Base-by-base conservation (phyloP, 2,888 invertebrate species). In the Netelia melanura region DNA sequence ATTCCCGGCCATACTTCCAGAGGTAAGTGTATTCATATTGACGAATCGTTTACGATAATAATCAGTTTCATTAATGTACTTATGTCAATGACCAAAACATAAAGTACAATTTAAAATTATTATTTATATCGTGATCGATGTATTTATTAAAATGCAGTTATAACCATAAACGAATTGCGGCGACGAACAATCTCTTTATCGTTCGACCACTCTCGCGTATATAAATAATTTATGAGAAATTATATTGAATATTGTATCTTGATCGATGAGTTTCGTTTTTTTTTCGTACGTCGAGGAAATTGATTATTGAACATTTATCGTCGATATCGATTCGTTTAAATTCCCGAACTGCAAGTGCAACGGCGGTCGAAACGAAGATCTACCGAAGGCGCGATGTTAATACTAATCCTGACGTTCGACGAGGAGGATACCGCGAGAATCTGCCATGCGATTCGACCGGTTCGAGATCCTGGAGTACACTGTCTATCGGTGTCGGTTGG, bases 391-490 rank as follows among this genome's bases (percentile, higher is more conserved):
- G 11, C 8, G 25, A 54, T 43, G 65, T 30, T 21, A 52, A 21
- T 3, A 6, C 14, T 23, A 25, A 23, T 11, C 6, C 3, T 38
- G 52, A 25, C 25, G 3, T 23, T 14, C 14, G 23, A 68, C 23
- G 8, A 67, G 56, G 62, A 76, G 58, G 43, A 17, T 2, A n/a
- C 21, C 1, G 44, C 21, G 71, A 72, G 71, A 65, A 30, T 75
- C 62, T 38, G 58, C 14, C 25, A 38, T 64, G 67, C 83, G 90
- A 38, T 64, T 65, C 83, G 90, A 87, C 81, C 89, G 86, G 88
- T 87, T 88, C 88, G 89, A 83, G 87, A 87, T 91, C 87, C 81
- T 89, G 84, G 81, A 86, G 89, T 88, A 87, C 89, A 92, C 91
- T 92, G 90, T 72, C 76, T 44, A 64, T 58, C 81, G 48, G 61